Evolutionary conservation across 1,140 invertebrate genomes (phyloP), one percentile per base, ranked within the genome.

Genomic region (Psilanteris sp.): DNA sequence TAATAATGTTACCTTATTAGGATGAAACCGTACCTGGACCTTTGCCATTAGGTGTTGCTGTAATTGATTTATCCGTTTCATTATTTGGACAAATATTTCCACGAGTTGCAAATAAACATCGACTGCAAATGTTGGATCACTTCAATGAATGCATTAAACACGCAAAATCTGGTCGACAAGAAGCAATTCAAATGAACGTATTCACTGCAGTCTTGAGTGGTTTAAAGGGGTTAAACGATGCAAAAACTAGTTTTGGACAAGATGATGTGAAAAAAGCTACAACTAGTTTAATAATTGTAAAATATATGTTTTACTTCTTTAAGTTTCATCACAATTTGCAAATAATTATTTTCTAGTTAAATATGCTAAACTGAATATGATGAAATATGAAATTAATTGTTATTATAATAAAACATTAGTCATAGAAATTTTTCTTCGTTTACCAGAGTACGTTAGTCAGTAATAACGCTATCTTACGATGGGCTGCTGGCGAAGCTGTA

Each of bases 101-200:
- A 1, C 91, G 95, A 44, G 96, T 99, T 3, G 95, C 96, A 1
- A 96, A 97, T 80, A 99, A 99, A 81, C 97, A 99, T 88, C 90
- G 97, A 64, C 89, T 98, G 26, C 97, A 99, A 89, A 98, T 99
- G 94, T 87, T 99, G 22, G 95, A 98, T 57, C 98, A 99, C 84
- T 99, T 99, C 81, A 91, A 92, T 22, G 97, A 99, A 81, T 98
- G 96, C 82, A 96, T 99, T 41, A 93, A 94, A 75, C 95, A 96
- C 79, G 96, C 96, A 0, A 98, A 98, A 85, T 96, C 95, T 4
- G 92, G 92, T 1, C 90, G 96, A 10, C 96, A 97, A 84, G 97
- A 99, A 86, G 97, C 97, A 1, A 94, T 99, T 10, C 97, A 98
- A 84, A 95, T 98, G 87, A 99, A 99, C 86, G 95, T 99, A 36